A percentile compares a stretch with the other conserved stretches of the same genome.
phyloP scores from a whole-genome alignment of 2,113 vertebrate species.

The Bubo blakistoni region DNA sequence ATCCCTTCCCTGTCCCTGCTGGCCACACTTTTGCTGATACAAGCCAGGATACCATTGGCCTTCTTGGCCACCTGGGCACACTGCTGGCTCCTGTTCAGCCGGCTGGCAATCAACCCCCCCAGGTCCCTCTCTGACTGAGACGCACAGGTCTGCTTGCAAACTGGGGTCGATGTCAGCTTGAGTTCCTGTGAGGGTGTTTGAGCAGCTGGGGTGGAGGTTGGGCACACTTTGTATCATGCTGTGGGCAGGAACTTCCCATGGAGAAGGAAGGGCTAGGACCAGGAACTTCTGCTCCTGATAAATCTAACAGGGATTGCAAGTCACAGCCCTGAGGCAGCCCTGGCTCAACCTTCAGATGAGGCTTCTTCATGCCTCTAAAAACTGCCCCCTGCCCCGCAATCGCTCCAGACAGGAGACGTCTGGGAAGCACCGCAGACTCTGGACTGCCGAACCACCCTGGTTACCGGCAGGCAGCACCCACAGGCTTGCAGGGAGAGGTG shows the following conservation, averaged over 20 bases:
- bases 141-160: background rate
- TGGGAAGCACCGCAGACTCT: background rate
- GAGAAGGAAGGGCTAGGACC: background rate
- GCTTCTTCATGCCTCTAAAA: background rate
- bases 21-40: too few species aligned
- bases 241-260: background rate
- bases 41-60: too few species aligned
- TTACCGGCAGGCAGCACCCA: background rate
- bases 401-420: background rate
- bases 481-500: background rate
- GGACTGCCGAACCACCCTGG: background rate
- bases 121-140: too few species aligned
- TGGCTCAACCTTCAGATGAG: background rate
- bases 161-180: fast-evolving
- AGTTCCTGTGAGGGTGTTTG: background rate
- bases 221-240: background rate
- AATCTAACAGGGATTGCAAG: background rate
- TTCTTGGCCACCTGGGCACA: too few species aligned
- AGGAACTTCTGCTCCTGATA: background rate
- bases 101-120: too few species aligned
- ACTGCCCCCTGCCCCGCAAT: background rate
- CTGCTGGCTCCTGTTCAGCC: too few species aligned
- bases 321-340: background rate
- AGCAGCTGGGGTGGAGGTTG: background rate
- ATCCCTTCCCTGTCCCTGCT: too few species aligned